Base-by-base conservation (phyloP, 2,797 vertebrate genomes). In the Cossypha niveicapilla region DNA sequence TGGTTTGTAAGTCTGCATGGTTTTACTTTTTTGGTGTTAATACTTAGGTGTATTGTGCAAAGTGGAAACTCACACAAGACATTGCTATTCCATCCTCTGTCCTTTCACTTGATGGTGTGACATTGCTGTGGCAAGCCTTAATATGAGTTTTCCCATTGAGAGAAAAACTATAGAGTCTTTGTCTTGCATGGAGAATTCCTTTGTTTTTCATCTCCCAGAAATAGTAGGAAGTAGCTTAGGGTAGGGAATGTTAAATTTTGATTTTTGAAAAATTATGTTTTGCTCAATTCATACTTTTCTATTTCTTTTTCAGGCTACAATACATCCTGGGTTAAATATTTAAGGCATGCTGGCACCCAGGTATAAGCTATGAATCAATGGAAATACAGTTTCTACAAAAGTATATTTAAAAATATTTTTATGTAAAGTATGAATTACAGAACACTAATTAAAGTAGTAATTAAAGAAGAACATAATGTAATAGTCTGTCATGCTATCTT, bases 211-310 rank as follows among this genome's bases (percentile, higher is more conserved):
- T 77, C 22, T 39, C 30, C 14, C 15, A 67, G 34, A 80, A 90
- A 71, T 32, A 1, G 23, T 57, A 67, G 1, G 1, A 63, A 70
- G 48, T 3, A 24, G 0, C 1, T 2, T 68, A 32, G 30, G 12
- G 5, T 37, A 65, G 13, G 24, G 76, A 82, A 75, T 42, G 9
- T 28, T 56, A 39, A 28, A 16, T 32, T 66, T 83, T 48, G 6
- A 70, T 51, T 92, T 92, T 54, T 66, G 16, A 86, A 73, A 76
- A 11, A 3, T 3, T n/a, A 1, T 23, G 11, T 77, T 74, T 78
- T 4, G 6, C 53, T 51, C 1, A 7, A 51, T 7, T 57, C 10
- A 24, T 19, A n/a, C 0, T 27, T 54, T 60, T 60, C 17, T 56
- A 44, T 70, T 86, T 87, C 24, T 72, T 65, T 63, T 48, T 11